Percentiles rank a stretch among this genome's conserved stretches.
These are phyloP conservation scores for Hepsetus odoe DNA, from an alignment of 2,113 vertebrate genomes.

Conservation along the genomic window DNA sequence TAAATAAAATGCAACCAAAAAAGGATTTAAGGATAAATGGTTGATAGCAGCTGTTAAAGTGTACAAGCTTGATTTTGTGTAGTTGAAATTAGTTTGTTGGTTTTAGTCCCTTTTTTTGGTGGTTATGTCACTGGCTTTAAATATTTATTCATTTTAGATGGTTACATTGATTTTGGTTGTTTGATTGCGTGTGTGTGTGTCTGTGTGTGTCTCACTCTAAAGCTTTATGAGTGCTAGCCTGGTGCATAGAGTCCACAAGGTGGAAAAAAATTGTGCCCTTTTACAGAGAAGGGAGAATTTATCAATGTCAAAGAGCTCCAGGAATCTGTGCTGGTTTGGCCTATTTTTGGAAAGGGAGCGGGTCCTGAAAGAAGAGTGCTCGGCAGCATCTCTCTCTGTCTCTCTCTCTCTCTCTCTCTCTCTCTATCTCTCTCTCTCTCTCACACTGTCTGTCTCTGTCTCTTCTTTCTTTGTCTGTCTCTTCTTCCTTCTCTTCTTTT, in stretches of 20 bases:
- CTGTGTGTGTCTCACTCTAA: constrained; percentile 5
- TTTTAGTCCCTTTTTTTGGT: background rate
- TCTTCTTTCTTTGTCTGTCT: too few species aligned
- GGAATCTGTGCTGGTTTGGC: constrained; percentile 49
- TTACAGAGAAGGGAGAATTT: constrained; percentile 52
- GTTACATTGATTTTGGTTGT: background rate
- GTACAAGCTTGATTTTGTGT: background rate
- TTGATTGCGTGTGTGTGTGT: constrained; percentile 23
- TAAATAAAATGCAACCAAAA: too few species aligned
- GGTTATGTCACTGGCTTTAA: background rate
- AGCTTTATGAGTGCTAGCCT: constrained; percentile 5
- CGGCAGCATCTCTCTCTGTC: constrained; percentile 27
- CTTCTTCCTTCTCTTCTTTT: background rate
- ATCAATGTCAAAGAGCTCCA: constrained; percentile 57
- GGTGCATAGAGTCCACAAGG: constrained; percentile 31
- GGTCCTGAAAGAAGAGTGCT: constrained; percentile 49
- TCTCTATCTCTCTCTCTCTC: constrained; percentile 20
- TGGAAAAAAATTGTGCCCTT: constrained; percentile 46
- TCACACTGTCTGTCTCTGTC: too few species aligned
- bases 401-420: constrained; percentile 34
- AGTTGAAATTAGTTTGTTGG: background rate
- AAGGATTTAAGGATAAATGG: too few species aligned
- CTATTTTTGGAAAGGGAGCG: constrained; percentile 50
- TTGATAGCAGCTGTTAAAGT: background rate
- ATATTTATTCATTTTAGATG: background rate